Conservation (phyloP, 2,797 vertebrate species). For the Odontamblyopus rebecca region DNA sequence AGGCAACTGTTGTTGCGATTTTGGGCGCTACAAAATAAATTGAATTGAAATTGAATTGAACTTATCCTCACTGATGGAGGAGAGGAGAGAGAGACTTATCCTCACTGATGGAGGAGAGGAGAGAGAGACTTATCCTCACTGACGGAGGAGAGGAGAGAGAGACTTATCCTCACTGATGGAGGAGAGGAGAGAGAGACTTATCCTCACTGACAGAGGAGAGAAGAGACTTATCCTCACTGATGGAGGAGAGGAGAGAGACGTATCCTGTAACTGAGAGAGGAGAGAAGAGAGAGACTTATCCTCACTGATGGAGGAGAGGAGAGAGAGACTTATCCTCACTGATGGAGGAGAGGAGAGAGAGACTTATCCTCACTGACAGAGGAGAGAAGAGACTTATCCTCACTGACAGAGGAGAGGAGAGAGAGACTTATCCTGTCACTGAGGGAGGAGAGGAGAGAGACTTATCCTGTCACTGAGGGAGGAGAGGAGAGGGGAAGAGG, state of each 20-base stretch:
- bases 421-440: constrained; percentile 38
- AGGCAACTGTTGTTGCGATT: no score
- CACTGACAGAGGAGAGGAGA: background rate
- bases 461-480: constrained; percentile 37
- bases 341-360: background rate
- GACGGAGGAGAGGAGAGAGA: no score
- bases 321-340: no score
- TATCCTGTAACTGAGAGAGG: constrained; percentile 30
- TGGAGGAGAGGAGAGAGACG: constrained; percentile 2
- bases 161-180: background rate
- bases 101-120: constrained; percentile 4
- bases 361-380: constrained; percentile 35
- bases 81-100: constrained; percentile 30
- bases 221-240: no score
- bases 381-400: background rate
- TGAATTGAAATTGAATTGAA: no score
- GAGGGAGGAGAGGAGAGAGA: background rate
- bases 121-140: constrained; percentile 36
- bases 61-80: constrained; percentile 36
- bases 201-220: no score
- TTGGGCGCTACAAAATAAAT: no score
- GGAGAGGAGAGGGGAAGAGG: background rate
- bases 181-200: no score
- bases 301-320: constrained; percentile 1
- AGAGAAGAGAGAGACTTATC: constrained; percentile 29